Conservation (phyloP, 2,888 invertebrate species). For the Caenorhabditis becei region DNA sequence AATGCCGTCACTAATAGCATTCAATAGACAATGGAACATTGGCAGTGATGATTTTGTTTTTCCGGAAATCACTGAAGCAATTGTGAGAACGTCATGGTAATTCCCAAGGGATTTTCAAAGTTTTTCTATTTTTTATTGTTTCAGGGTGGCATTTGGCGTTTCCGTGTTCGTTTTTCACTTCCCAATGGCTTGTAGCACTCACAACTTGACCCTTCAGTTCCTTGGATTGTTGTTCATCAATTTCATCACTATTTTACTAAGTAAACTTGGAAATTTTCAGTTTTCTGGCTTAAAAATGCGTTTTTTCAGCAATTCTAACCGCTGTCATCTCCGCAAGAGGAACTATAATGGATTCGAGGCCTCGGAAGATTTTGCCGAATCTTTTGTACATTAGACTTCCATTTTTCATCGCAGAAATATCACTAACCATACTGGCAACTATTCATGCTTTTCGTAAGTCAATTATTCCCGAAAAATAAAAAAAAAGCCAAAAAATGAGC, state of each 20-base stretch:
- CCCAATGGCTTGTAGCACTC: slow-evolving; percentile 73
- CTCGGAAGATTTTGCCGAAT: slow-evolving; percentile 84
- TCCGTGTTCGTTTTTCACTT: slow-evolving; percentile 75
- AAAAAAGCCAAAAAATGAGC: background rate
- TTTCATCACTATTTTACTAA: slow-evolving; percentile 58
- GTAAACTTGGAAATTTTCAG: slow-evolving; percentile 22
- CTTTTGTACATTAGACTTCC: slow-evolving; percentile 87
- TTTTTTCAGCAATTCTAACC: slow-evolving; percentile 68
- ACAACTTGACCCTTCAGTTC: slow-evolving; percentile 59
- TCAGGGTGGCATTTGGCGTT: slow-evolving; percentile 62
- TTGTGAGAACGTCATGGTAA: slow-evolving; percentile 83
- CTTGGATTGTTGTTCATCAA: slow-evolving; percentile 81
- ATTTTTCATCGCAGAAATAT: slow-evolving; percentile 88
- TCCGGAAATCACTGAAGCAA: slow-evolving; percentile 85
- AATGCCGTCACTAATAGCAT: slow-evolving; percentile 92
- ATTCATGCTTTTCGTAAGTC: slow-evolving; percentile 83
- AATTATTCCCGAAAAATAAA: background rate
- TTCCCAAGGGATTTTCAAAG: slow-evolving; percentile 73
- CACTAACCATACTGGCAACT: slow-evolving; percentile 89
- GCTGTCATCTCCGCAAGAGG: slow-evolving; percentile 84
- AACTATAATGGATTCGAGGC: slow-evolving; percentile 88
- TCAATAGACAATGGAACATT: slow-evolving; percentile 92
- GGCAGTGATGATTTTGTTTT: slow-evolving; percentile 94
- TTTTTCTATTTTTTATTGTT: background rate
- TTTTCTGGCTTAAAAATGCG: background rate